Evolutionary conservation across 2,888 invertebrate species (phyloP).

Genomic region (Tortrix viridana): DNA sequence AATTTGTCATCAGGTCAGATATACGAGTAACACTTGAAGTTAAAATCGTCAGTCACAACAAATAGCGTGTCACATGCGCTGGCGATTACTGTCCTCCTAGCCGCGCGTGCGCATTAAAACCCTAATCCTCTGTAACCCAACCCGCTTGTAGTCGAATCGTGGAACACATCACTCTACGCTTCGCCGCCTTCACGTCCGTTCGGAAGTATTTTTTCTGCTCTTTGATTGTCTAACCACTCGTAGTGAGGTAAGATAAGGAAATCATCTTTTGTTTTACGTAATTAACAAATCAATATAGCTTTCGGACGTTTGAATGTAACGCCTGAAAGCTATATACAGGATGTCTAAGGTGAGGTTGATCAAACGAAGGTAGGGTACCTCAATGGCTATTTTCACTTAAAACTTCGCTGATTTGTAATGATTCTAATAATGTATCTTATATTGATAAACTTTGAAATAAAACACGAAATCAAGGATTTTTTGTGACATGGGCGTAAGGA

Average conservation of each 20-base stretch:
- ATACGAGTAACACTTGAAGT: constrained; percentile 14
- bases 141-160: constrained; percentile 9
- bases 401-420: too few relatives aligned
- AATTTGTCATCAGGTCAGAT: constrained; percentile 20
- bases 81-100: constrained; percentile 45
- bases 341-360: too few relatives aligned
- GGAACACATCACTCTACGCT: constrained; percentile 35
- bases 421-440: too few relatives aligned
- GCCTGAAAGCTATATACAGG: too few relatives aligned
- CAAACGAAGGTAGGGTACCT: too few relatives aligned
- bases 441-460: too few relatives aligned
- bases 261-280: constrained; percentile 21
- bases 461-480: too few relatives aligned
- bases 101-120: constrained; percentile 44
- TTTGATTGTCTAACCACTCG: constrained; percentile 45
- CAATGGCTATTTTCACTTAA: too few relatives aligned
- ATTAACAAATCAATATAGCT: constrained; percentile 10
- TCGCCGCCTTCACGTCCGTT: constrained; percentile 40
- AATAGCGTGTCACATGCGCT: constrained; percentile 48
- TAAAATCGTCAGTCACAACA: constrained; percentile 7
- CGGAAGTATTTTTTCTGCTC: constrained; percentile 44
- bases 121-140: constrained; percentile 13
- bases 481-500: too few relatives aligned
- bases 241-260: constrained; percentile 34
- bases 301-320: too few relatives aligned